Base-by-base conservation (phyloP, 2,797 vertebrate species). In the Intellagama lesueurii region DNA sequence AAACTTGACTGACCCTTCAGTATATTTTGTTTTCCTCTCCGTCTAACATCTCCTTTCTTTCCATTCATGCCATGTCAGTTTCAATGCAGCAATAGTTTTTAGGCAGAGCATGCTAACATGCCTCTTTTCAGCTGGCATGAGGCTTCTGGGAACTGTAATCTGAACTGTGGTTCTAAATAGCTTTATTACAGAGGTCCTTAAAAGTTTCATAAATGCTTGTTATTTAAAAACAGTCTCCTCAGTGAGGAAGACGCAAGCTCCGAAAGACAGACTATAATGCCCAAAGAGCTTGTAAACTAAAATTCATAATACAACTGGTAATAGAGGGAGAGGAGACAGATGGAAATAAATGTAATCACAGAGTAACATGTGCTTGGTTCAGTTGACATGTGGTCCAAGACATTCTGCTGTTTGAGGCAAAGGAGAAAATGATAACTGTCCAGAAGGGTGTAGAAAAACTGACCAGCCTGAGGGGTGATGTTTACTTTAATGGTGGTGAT, bases 51-150 rank as follows among this genome's bases (percentile, higher is more conserved):
- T 5, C 8, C 19, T 24, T 35, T 64, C n/a, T 81, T 30, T 1
- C 1, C n/a, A 2, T 5, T 0, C 7, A 12, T 0, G 0, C 1
- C 30, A n/a, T 11, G 1, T 73, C 75, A 40, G 4, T 52, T 89
- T 35, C 60, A 66, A 66, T 4, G 60, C 35, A 86, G 40, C 19
- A 32, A 16, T 49, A 56, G 52, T 56, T 56, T 56, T 14, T 56
- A 56, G 52, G 12, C 52, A 56, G 52, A 56, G 52, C 52, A 56
- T 56, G 52, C 12, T 56, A 40, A 40, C 40, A 40, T 40, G 40
- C 40, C 40, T 40, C 40, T 40, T 40, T 40, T 40, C 40, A 40
- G 40, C 40, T 40, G 40, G 40, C 40, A 40, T 40, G 40, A 40
- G 40, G 40, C 40, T 40, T 40, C 40, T 40, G 40, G 40, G 40